Percentiles rank a stretch among this genome's conserved stretches.
Conservation (phyloP, 1,140 invertebrate species). For the Listronotus oregonensis region DNA sequence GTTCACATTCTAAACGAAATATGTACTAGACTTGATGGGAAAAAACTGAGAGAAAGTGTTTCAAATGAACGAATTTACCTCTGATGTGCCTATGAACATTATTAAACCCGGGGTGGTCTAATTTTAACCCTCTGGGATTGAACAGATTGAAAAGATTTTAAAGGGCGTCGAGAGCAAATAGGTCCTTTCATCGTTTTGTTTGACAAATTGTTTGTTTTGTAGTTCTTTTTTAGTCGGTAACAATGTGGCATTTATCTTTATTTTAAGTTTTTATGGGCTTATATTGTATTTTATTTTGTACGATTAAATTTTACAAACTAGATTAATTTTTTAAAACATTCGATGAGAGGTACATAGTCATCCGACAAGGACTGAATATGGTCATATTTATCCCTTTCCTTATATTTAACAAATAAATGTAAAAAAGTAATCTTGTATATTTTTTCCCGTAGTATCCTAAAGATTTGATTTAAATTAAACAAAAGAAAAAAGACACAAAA, state of each 20-base stretch:
- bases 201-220: conserved; percentile 35
- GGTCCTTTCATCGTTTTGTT: conserved; percentile 29
- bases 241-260: conserved; percentile 25
- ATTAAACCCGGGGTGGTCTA: conserved; percentile 30
- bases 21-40: not conserved
- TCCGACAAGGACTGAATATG: too few relatives aligned
- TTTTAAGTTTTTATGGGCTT: not conserved
- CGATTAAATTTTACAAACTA: too few relatives aligned
- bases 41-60: conserved; percentile 7
- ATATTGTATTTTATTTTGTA: too few relatives aligned
- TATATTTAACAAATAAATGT: too few relatives aligned
- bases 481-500: too few relatives aligned
- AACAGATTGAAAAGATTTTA: conserved; percentile 23
- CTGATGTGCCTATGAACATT: conserved; percentile 1
- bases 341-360: too few relatives aligned
- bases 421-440: too few relatives aligned
- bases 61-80: not conserved
- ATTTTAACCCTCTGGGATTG: conserved; percentile 30
- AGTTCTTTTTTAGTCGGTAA: conserved; percentile 22
- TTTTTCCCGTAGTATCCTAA: too few relatives aligned
- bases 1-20: too few relatives aligned
- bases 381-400: too few relatives aligned
- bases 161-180: conserved; percentile 32
- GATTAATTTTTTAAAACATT: too few relatives aligned
- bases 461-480: too few relatives aligned